Base-by-base conservation (phyloP, 2,113 vertebrate species). In the Perca fluviatilis region DNA sequence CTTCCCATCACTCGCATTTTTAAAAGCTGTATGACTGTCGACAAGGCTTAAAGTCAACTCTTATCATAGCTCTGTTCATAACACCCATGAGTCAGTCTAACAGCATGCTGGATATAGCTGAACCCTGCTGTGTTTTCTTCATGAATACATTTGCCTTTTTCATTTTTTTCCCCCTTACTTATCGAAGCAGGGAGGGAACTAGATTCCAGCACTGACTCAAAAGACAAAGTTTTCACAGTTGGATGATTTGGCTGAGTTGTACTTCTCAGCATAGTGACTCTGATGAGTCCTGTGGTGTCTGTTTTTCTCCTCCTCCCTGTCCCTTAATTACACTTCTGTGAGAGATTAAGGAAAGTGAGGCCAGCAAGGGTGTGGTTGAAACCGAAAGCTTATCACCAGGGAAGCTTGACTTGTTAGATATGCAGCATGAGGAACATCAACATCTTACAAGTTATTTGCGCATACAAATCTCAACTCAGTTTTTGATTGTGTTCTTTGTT, bases 171-270 rank as follows among this genome's bases (percentile, higher is more conserved):
- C 40, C 36, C 40, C 84, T 93, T 74, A 60, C 75, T 51, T 65
- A 64, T 61, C 54, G n/a, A 30, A 60, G 61, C 73, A 74, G 51
- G 53, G 40, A 65, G 46, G 49, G 64, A 74, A 62, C 54, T 64
- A 5, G 30, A 85, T 77, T 36, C 43, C 68, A 57, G 74, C 61
- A 12, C 64, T 85, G 88, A 91, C 78, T 88, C 82, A 68, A 80
- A 91, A 80, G 86, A 82, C 36, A 87, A 87, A 78, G 75, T 88
- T 93, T 91, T 93, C 88, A 90, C 87, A 88, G 73, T 74, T 72
- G 80, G 82, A 62, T 87, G 89, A 80, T 79, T 91, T 85, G 78
- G 77, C 82, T 84, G 87, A 72, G 82, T 60, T 9, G 19, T 67
- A 27, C 65, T 83, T 89, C 73, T 80, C 65, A 74, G 25, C 64